Base-by-base conservation (phyloP, 2,113 vertebrate genomes). In the Orcinus orca region DNA sequence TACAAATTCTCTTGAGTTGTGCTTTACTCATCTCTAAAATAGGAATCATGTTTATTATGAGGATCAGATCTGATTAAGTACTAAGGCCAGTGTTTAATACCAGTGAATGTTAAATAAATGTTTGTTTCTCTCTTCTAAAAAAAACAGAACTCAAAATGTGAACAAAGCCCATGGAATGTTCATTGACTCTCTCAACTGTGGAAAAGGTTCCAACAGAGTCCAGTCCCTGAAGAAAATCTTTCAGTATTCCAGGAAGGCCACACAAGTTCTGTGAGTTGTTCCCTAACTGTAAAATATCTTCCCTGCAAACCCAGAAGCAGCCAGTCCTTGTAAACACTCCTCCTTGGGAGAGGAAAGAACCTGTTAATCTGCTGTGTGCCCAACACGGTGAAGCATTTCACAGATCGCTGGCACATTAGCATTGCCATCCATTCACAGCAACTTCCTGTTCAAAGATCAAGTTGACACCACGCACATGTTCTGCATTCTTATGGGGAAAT, bases 401-500 rank as follows among this genome's bases (percentile, higher is more conserved):
- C 89, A 94, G 80, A 71, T 77, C 5, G 1, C 77, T 20, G 29
- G 68, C 53, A 44, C 63, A 79, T 96, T 87, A 95, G 95, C 89
- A 84, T 90, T 90, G 97, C 93, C 92, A 74, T 41, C 90, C 96
- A 85, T 68, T 91, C 68, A 36, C 25, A 63, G 63, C 81, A 70
- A 95, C 58, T 83, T 73, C 7, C 1, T 60, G 55, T 93, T 89
- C 96, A 74, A 77, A 89, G 88, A 96, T 74, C 84, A 79, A 90
- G 80, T 0, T 87, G 93, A 88, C 88, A 92, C 60, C 3, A 0
- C 63, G 5, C 0, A 10, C 83, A 60, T 10, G 65, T 80, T 68
- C 89, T 79, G 92, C 92, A 62, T 90, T 74, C 87, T 92, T 67
- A 96, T 62, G 87, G 53, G 41, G 87, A 96, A 97, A 96, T 65